Evolutionary conservation across 2,888 invertebrate species (phyloP), one percentile per base, ranked within the genome.

Genomic region (Lasioglossum morio): DNA sequence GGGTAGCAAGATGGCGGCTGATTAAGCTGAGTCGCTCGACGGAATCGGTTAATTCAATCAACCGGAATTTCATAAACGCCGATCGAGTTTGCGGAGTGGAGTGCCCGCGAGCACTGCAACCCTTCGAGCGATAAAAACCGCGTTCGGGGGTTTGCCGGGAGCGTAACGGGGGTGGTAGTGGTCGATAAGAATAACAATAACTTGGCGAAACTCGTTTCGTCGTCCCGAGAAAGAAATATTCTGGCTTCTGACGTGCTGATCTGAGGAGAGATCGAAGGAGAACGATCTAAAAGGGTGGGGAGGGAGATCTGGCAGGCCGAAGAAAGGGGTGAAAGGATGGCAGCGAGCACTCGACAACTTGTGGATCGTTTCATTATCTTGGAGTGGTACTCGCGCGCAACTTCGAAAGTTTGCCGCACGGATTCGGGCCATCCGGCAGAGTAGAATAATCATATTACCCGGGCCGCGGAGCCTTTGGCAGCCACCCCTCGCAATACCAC

Each of bases 311-410:
- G 60, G 30, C 27, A 63, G 60, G 30, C 60, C 30, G 79, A 84
- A 48, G 77, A 79, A 85, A 79, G 79, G 30, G 85, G 48, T 34
- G 72, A 63, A 48, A 73, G 60, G 74, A 75, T 75, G 76, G 69
- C 53, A 79, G 76, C 74, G 84, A 88, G 87, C 89, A 88, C 92
- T 91, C 93, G 92, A 92, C 94, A 93, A 94, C 93, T 94, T 93
- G 94, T 93, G 93, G 93, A 93, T 93, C 93, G 93, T 94, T 94
- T 94, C 93, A 94, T 94, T 93, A 94, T 93, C 93, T 91, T 91
- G 84, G 88, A 94, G 94, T 92, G 91, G 92, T 92, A 89, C 92
- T 92, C 90, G 89, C 88, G 89, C 87, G 90, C 88, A 93, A 93
- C 92, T 93, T 92, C 80, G 87, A 90, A 93, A 93, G 93, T 93